These are phyloP conservation scores for Teleiodes luculella DNA, from an alignment of 2,888 invertebrate species.

Conservation along the genomic window DNA sequence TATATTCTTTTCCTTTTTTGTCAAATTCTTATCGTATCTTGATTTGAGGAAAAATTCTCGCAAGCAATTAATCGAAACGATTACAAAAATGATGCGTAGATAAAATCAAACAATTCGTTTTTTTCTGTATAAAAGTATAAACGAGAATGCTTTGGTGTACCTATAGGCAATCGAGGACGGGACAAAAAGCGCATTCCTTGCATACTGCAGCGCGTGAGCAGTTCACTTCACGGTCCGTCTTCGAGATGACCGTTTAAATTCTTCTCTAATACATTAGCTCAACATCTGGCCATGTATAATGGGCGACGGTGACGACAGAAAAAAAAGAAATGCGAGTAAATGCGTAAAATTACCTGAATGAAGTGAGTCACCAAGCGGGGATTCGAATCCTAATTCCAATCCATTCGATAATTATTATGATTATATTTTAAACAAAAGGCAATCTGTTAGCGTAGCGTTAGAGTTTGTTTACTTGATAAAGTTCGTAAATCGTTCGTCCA, in stretches of 20 bases:
- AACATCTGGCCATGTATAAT: conserved; percentile 16
- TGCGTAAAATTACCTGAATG: not conserved
- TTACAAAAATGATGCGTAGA: not conserved
- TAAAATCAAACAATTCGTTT: conserved; percentile 14
- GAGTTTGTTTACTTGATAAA: too few species aligned
- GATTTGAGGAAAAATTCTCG: too few species aligned
- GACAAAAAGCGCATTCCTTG: conserved; percentile 65
- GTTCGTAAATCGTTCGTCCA: too few species aligned
- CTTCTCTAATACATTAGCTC: conserved; percentile 34
- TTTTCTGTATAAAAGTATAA: conserved; percentile 46
- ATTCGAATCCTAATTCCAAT: too few species aligned
- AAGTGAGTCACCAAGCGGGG: not conserved
- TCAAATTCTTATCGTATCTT: too few species aligned
- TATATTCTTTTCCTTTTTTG: too few species aligned
- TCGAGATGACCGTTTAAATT: conserved; percentile 56
- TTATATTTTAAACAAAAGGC: too few species aligned
- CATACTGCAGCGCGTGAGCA: conserved; percentile 51
- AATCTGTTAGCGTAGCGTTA: too few species aligned
- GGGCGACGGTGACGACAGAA: not conserved
- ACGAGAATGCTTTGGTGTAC: conserved; percentile 50
- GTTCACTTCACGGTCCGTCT: conserved; percentile 58
- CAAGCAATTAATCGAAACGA: not conserved
- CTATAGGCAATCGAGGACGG: conserved; percentile 45
- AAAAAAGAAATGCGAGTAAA: not conserved
- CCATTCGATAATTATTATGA: too few species aligned